Evolutionary conservation across 2,888 invertebrate genomes (phyloP), one percentile per base, ranked within the genome.

Genomic region (Nephrocerus scutellatus): DNA sequence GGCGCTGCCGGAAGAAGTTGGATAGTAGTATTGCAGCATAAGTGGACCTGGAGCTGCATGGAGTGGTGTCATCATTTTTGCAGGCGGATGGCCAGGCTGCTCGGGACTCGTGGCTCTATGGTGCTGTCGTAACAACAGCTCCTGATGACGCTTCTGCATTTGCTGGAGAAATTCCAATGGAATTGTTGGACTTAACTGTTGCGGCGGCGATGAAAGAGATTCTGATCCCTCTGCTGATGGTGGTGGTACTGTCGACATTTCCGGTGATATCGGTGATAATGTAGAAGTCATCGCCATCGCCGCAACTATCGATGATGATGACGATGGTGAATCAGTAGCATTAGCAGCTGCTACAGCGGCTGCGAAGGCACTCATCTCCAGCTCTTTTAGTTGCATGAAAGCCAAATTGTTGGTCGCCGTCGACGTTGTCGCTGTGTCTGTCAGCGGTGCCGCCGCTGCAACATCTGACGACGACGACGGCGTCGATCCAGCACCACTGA

Each of bases 151-250:
- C 10, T 49, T 43, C 24, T 47, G 41, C 22, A 50, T 41, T 36
- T 45, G 41, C 13, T 49, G 47, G 4, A 46, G 15, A 13, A 45
- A 39, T 14, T 49, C 47, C 1, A 43, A n/a, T 0, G 49, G 39
- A 5, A 43, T n/a, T n/a, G n/a, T n/a, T n/a, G n/a, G n/a, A n/a
- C n/a, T n/a, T n/a, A n/a, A n/a, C n/a, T n/a, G n/a, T n/a, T n/a
- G 15, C 1, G 36, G 18, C 24, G 39, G 13, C 18, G 36, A 3
- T 9, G 33, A 32, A 12, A 23, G 12, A 8, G 21, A 14, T n/a
- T 25, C 24, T 1, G 19, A 9, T 18, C n/a, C 14, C 15, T 10
- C 13, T 34, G 30, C 13, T 41, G 20, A 7, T 21, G 18, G 12
- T 4, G 5, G 1, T 13, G 5, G 5, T 30, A 30, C 12, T 21